Percentiles rank a stretch among this genome's conserved stretches.
phyloP scores from a whole-genome alignment of 1,140 invertebrate genomes.

The Habropoda laboriosa region DNA sequence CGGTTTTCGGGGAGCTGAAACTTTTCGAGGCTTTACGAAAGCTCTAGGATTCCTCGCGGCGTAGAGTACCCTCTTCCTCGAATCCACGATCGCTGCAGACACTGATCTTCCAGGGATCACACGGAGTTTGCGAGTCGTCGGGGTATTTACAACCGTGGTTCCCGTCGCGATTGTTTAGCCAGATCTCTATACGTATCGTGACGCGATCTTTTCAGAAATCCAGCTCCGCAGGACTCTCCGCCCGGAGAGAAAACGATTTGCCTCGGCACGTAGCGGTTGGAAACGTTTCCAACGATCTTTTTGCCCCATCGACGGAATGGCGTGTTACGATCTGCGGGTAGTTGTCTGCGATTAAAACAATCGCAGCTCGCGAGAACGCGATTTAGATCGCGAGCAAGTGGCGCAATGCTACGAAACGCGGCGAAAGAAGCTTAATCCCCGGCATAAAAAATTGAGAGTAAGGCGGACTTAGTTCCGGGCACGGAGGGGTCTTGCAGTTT shows the following conservation, averaged over 20 bases:
- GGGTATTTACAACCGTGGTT: constrained; percentile 23
- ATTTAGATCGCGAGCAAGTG: neutral
- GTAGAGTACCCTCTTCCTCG: neutral
- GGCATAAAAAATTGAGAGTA: neutral
- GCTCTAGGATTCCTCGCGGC: constrained; percentile 17
- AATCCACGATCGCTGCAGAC: constrained; percentile 23
- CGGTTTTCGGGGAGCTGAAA: constrained; percentile 20
- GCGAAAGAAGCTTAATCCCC: constrained; percentile 13
- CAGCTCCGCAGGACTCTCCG: neutral
- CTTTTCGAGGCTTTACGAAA: constrained; percentile 16
- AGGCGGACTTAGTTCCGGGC: neutral
- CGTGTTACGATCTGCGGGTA: no score
- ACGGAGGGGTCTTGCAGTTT: neutral
- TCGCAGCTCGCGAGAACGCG: neutral
- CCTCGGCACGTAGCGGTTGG: no score
- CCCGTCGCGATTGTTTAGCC: constrained; percentile 47
- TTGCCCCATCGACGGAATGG: no score
- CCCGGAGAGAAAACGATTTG: no score
- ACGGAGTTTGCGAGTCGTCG: constrained; percentile 23
- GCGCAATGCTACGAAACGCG: neutral
- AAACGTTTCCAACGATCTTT: no score
- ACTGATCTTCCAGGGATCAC: constrained; percentile 17
- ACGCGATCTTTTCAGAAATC: no score
- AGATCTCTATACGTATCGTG: constrained; percentile 36
- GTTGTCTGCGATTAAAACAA: no score